Base-by-base conservation (phyloP, 2,113 vertebrate genomes). In the Carettochelys insculpta region DNA sequence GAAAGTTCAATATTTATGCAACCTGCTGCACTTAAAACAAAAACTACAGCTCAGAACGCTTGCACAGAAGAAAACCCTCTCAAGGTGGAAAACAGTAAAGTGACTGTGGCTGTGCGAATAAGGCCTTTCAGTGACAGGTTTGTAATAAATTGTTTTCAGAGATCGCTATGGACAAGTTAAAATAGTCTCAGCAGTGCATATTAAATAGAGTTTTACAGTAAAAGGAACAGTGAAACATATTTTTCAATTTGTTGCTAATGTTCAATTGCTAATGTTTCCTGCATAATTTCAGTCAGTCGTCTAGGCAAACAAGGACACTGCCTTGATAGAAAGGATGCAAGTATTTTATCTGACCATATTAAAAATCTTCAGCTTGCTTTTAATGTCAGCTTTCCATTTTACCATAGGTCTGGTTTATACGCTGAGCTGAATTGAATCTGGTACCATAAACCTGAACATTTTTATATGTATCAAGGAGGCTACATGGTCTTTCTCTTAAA, bases 121-220 rank as follows among this genome's bases (percentile, higher is more conserved):
- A 97, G 99, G 8, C 99, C 99, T n/a, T 99, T 99, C 96, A 99
- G 91, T 90, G 96, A 89, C 90, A 98, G 99, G 99, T 99, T 95
- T 83, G 97, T 97, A 10, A 10, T 25, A 45, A 68, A 25, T 14
- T 45, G 25, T 77, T 73, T 77, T n/a, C 82, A 80, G 56, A 0
- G 43, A 8, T 75, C 50, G 1, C 1, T 85, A 73, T 24, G 89
- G 43, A 45, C 86, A 61, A 22, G 50, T 3, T 48, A 34, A 10
- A 13, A 41, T 17, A 34, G 19, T 34, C 79, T 68, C 47, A 79
- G 34, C 13, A 80, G 6, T 3, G 1, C 61, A 3, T 34, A 11
- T 52, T 54, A 29, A 19, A 54, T 78, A 12, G 41, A 75, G 5
- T 82, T 1, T 2, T 80, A 50, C 17, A n/a, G n/a, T 68, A 8